Percentiles rank a stretch among this genome's conserved stretches.
Evolutionary conservation across 2,888 invertebrate genomes (phyloP).

Genomic region (Neoascia interrupta): DNA sequence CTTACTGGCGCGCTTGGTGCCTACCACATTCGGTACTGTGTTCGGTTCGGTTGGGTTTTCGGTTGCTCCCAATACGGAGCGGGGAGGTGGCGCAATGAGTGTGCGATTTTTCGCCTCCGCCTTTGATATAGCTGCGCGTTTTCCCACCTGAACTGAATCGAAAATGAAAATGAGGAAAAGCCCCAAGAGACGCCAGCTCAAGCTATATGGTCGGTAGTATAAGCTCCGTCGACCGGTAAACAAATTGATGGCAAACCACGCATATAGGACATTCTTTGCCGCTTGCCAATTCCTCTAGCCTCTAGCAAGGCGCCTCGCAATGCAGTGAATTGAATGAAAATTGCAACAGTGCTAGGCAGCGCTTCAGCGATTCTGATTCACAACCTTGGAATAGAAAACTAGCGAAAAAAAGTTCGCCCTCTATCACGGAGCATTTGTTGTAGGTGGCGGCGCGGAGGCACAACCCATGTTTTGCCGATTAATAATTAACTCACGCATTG

Average conservation of each 20-base stretch:
- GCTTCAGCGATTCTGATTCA: conserved; percentile 27
- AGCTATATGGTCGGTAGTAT: background rate
- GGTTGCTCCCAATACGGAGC: conserved; percentile 11
- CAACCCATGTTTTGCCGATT: conserved; percentile 48
- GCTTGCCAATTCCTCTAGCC: conserved; percentile 13
- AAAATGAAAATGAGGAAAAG: conserved; percentile 57
- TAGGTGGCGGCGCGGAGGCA: conserved; percentile 26
- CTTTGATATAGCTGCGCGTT: conserved; percentile 60
- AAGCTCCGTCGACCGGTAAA: conserved; percentile 13
- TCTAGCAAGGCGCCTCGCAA: no score
- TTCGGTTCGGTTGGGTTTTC: conserved; percentile 12
- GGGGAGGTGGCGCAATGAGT: conserved; percentile 56
- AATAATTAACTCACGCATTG: conserved; percentile 61
- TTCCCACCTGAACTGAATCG: conserved; percentile 66
- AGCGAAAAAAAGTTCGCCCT: conserved; percentile 44
- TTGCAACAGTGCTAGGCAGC: background rate
- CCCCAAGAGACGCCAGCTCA: conserved; percentile 46
- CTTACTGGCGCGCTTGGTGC: no score
- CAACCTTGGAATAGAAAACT: conserved; percentile 61
- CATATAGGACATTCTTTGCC: conserved; percentile 60
- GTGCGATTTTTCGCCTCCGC: conserved; percentile 68
- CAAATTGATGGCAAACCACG: conserved; percentile 46
- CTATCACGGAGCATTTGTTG: conserved; percentile 13
- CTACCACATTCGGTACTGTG: conserved; percentile 5
- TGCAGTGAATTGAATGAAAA: no score